Base-by-base conservation (phyloP, 2,113 vertebrate species). In the Tauraco erythrolophus region DNA sequence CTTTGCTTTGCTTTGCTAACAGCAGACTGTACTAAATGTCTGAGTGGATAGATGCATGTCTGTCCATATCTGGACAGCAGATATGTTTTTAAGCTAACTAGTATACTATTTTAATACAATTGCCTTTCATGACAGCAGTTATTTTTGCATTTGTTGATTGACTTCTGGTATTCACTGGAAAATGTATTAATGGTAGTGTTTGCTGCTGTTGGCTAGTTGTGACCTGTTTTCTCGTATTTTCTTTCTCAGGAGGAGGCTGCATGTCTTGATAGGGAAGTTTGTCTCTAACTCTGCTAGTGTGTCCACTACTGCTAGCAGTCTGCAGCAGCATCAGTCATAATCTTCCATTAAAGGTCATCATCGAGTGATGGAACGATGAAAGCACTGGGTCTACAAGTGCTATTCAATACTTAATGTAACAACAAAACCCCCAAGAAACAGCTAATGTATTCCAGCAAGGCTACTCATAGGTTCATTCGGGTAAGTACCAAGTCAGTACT, bases 131-230 rank as follows among this genome's bases (percentile, higher is more conserved):
- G 78, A 94, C 96, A 92, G 70, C 39, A 74, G 46, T 50, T 81
- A 50, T 77, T 94, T 92, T 89, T 76, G 41, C 35, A 54, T 97
- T 93, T 17, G 10, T 50, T 90, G 60, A 66, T 50, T 74, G 66
- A 69, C 69, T 94, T 94, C 39, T 94, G 30, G 50, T 72, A 56
- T 95, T 58, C 27, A 70, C n/a, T 45, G 45, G 39, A 88, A 92
- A 94, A 92, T 72, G 28, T 80, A 77, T 82, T 92, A 64, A 88
- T 60, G 35, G 72, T 24, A 35, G 33, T 37, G 19, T 78, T 94
- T 60, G 48, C 54, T 93, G 87, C 89, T 96, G 48, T 61, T 94
- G 74, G 89, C 89, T 87, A 89, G 69, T 94, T 86, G n/a, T 94
- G 85, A 94, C 82, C 79, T 89, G 31, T 65, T 97, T 97, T 88